Evolutionary conservation across 2,113 vertebrate species (phyloP).

Genomic region (Quiscalus mexicanus): DNA sequence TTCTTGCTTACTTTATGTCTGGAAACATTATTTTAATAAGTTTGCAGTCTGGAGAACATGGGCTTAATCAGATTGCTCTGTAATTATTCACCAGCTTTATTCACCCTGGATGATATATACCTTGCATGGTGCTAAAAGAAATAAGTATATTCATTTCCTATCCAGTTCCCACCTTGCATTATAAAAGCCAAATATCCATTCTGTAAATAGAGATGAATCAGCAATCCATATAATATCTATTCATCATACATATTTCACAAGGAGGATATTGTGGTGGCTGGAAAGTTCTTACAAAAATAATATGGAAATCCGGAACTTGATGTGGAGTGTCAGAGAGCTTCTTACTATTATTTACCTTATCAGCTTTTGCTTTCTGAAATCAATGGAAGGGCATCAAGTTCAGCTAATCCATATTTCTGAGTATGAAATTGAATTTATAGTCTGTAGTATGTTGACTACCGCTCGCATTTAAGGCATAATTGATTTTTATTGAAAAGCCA

Average conservation of each 20-base stretch:
- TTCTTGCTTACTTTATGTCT: constrained; percentile 16
- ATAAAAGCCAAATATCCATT: constrained; percentile 78
- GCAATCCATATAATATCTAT: constrained; percentile 84
- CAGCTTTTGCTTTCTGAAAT: constrained; percentile 87
- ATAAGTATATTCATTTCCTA: constrained; percentile 74
- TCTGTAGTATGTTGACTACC: constrained; percentile 87
- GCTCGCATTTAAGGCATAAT: constrained; percentile 89
- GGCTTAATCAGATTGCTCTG: constrained; percentile 64
- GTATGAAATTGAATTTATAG: constrained; percentile 91
- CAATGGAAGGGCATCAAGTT: constrained; percentile 88
- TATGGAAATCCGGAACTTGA: constrained; percentile 87
- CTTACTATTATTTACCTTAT: constrained; percentile 88
- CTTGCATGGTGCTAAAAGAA: constrained; percentile 56
- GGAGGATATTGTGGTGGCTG: constrained; percentile 80
- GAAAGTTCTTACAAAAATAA: constrained; percentile 85
- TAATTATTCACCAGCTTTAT: constrained; percentile 73
- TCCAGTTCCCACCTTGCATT: constrained; percentile 71
- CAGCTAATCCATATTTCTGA: constrained; percentile 91
- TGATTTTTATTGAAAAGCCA: constrained; percentile 95
- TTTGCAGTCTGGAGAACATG: constrained; percentile 32
- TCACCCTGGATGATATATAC: constrained; percentile 59
- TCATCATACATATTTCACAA: constrained; percentile 88
- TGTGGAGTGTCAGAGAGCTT: constrained; percentile 84
- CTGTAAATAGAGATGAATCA: constrained; percentile 84
- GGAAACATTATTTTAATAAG: constrained; percentile 63